A percentile compares a stretch with the other conserved stretches of the same genome.
Conservation (phyloP, 2,113 vertebrate species). For the Gavia stellata region DNA sequence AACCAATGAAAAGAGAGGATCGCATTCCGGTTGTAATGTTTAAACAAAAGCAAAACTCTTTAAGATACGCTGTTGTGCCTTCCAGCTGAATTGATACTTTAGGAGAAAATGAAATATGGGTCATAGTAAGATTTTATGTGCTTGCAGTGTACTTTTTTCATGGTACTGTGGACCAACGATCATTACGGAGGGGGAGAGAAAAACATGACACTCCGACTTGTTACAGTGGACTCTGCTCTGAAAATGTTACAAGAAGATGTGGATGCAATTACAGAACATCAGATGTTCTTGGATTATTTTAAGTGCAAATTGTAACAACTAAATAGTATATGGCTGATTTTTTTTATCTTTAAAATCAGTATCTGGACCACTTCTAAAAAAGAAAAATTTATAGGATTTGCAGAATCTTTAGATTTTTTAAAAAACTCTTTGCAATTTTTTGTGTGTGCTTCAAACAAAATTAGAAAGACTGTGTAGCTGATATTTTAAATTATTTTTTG, state of each 20-base stretch:
- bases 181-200: fast-evolving
- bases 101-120: neutral
- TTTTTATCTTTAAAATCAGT: neutral
- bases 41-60: neutral
- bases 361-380: neutral
- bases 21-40: neutral
- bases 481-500: neutral
- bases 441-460: fast-evolving
- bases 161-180: neutral
- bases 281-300: neutral
- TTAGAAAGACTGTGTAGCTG: neutral
- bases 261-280: neutral
- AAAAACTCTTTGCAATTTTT: neutral
- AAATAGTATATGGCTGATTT: neutral
- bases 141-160: neutral
- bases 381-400: neutral
- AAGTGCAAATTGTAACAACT: neutral
- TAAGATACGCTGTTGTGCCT: neutral
- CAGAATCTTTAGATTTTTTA: neutral
- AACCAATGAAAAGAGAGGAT: neutral
- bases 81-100: neutral
- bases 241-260: neutral
- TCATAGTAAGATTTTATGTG: neutral
- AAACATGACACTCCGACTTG: fast-evolving
- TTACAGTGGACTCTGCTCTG: neutral